These are phyloP conservation scores for Trididemnum clinides DNA, from an alignment of 23 tunicate species.

Conservation along the genomic window DNA sequence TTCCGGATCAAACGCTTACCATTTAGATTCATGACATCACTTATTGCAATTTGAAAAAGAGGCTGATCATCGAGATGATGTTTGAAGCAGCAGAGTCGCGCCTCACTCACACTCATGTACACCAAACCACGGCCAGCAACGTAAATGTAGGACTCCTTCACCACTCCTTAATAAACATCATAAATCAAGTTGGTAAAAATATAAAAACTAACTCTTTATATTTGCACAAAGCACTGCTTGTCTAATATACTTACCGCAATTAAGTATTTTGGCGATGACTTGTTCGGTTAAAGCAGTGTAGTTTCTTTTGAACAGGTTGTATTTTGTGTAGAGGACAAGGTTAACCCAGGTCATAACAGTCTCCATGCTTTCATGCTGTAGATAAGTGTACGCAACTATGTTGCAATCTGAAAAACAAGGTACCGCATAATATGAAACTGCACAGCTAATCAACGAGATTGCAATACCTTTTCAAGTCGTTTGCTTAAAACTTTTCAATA, in stretches of 20 bases:
- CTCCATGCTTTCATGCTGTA: conserved; percentile 92
- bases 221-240: not conserved
- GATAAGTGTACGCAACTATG: conserved; percentile 71
- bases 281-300: conserved; percentile 53
- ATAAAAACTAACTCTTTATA: not conserved
- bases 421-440: too few relatives aligned
- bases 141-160: conserved; percentile 87
- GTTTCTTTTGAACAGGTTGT: conserved; percentile 67
- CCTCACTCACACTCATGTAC: conserved; percentile 84
- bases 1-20: too few relatives aligned
- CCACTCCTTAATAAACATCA: conserved; percentile 42
- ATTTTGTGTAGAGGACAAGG: conserved; percentile 79
- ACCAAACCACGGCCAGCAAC: conserved; percentile 67
- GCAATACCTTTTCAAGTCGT: too few relatives aligned
- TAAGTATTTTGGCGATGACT: conserved; percentile 69
- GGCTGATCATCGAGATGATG: conserved; percentile 95
- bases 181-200: not conserved
- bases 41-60: conserved; percentile 74
- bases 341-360: conserved; percentile 94
- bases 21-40: conserved; percentile 61
- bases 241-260: conserved; percentile 64
- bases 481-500: too few relatives aligned
- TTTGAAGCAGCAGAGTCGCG: conserved; percentile 80
- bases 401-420: conserved; percentile 40
- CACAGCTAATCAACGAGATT: too few relatives aligned